Evolutionary conservation across 2,113 vertebrate species (phyloP).

Genomic region (Antechinus stuartii): DNA sequence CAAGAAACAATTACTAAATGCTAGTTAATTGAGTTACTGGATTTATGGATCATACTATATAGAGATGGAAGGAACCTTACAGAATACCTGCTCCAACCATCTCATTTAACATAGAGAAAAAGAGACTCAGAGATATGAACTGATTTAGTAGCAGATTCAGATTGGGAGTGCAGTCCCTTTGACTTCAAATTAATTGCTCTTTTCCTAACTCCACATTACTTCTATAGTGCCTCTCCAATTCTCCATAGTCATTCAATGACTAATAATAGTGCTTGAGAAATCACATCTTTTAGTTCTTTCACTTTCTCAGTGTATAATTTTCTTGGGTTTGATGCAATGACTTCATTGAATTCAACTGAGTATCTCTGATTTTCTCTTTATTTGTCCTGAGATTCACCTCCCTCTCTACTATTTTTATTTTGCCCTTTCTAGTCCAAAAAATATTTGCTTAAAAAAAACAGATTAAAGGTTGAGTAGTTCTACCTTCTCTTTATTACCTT

Average conservation of each 20-base stretch:
- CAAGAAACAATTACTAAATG: background rate
- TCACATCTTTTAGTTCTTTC: background rate
- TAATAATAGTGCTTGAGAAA: background rate
- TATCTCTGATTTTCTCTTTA: background rate
- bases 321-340: background rate
- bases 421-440: background rate
- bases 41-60: background rate
- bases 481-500: background rate
- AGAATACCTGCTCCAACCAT: background rate
- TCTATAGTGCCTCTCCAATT: background rate
- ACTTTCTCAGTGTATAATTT: background rate
- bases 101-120: background rate
- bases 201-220: background rate
- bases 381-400: background rate
- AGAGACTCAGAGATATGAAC: background rate
- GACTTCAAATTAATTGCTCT: background rate
- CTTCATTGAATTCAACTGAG: background rate
- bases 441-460: background rate
- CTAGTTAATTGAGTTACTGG: background rate
- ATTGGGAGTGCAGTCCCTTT: background rate
- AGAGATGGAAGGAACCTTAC: background rate
- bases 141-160: background rate
- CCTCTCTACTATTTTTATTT: background rate
- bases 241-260: background rate
- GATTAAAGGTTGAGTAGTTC: background rate